Evolutionary conservation across 2,113 vertebrate species (phyloP), one percentile per base, ranked within the genome.

Genomic region (Eidolon helvum): DNA sequence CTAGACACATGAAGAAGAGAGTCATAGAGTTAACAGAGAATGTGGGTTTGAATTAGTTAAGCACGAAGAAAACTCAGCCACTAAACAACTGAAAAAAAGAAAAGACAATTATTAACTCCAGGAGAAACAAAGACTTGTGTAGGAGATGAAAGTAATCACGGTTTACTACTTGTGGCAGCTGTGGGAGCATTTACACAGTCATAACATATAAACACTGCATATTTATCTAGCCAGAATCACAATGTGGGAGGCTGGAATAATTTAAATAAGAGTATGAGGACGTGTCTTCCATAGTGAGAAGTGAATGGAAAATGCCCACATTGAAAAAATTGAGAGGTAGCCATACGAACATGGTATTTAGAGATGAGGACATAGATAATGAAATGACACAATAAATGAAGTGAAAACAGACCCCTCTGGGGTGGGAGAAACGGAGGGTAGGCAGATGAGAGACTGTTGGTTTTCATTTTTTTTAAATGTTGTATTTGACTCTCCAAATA

Each of bases 41-140:
- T 75, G 88, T 71, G 66, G 50, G 68, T 87, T 92, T 87, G 48
- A 71, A 90, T 71, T 89, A 71, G 66, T 59, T 45, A 79, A 80
- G 53, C 89, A 95, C 61, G 50, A 94, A 94, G 33, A 92, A 91
- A 75, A 80, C 28, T 83, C 83, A 66, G 12, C 6, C 69, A 45
- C 75, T 55, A 48, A 75, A 35, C 38, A 75, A 94, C 19, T 77
- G 43, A 2, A 10, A 33, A 33, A n/a, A 79, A 87, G 71, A 43
- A 79, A 74, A 57, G 50, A 87, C 79, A 72, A 68, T 85, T 40
- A 87, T 87, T 72, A 94, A 94, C n/a, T 82, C 69, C 74, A 84
- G 63, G 74, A 92, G 71, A 92, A 95, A 87, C 78, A 87, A 92
- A 95, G 75, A 78, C 57, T 79, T 87, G 92, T n/a, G 43, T 79